Evolutionary conservation across 1,140 invertebrate genomes (phyloP).

Genomic region (Papilio polyxenes): DNA sequence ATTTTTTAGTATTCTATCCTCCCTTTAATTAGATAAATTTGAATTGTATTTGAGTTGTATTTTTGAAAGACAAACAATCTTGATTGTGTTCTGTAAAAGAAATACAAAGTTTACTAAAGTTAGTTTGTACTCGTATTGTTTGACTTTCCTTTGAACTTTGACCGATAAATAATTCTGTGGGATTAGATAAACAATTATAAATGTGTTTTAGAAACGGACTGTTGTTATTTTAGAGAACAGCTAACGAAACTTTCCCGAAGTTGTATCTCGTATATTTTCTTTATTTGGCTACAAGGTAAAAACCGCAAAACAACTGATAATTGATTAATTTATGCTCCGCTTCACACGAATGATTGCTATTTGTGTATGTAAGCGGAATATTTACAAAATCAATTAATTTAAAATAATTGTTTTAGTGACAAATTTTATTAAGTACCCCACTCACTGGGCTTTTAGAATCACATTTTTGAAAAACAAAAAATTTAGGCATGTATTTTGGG

Average conservation of each 20-base stretch:
- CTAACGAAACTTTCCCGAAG: background rate
- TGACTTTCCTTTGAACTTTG: background rate
- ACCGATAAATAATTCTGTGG: slow-evolving; percentile 5
- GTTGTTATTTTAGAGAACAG: slow-evolving; percentile 5
- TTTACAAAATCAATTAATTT: background rate
- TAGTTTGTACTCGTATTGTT: slow-evolving; percentile 34
- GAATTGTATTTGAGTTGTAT: background rate
- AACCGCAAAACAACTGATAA: background rate
- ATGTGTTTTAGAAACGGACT: background rate
- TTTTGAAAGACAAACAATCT: background rate
- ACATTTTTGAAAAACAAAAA: no score
- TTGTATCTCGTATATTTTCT: slow-evolving; percentile 6
- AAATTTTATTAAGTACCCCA: background rate
- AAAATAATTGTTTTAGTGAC: background rate
- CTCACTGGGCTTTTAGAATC: no score
- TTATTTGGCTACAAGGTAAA: background rate
- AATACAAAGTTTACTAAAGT: slow-evolving; percentile 25
- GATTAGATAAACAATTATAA: slow-evolving; percentile 37
- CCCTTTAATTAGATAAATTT: background rate
- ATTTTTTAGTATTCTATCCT: background rate
- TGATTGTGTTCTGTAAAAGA: background rate
- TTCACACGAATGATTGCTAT: background rate
- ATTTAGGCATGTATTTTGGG: no score
- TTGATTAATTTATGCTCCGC: background rate
- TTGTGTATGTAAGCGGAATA: background rate